Evolutionary conservation across 92 coral and sea anemone species (phyloP).

Genomic region (Palythoa heliodiscus): DNA sequence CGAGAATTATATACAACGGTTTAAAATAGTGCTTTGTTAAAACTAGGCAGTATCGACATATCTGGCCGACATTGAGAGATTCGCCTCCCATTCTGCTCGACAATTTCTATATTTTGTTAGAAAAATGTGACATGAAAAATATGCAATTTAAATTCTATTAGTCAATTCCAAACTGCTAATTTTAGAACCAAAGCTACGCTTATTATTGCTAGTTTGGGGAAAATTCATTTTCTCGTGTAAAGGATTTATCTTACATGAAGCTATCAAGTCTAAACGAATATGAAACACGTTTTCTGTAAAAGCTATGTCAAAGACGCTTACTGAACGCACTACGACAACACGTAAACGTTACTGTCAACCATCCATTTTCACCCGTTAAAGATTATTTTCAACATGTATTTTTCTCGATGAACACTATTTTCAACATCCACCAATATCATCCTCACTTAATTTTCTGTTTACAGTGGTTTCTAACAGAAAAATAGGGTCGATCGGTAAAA

Average conservation of each 20-base stretch:
- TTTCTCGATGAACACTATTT: no score
- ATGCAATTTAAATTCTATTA: not conserved
- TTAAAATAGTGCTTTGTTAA: slow-evolving; percentile 31
- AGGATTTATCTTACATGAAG: not conserved
- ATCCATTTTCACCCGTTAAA: no score
- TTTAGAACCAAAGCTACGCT: slow-evolving; percentile 18
- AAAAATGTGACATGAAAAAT: slow-evolving; percentile 9
- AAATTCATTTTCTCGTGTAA: not conserved
- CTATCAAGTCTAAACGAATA: not conserved
- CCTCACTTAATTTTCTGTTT: no score
- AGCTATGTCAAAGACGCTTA: not conserved
- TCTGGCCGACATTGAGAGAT: slow-evolving; percentile 28
- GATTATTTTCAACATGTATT: no score
- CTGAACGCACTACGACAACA: slow-evolving; percentile 1
- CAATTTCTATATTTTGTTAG: not conserved
- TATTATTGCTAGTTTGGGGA: not conserved
- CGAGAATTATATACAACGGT: slow-evolving; percentile 43
- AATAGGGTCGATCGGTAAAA: no score
- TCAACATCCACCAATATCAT: no score
- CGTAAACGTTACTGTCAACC: no score
- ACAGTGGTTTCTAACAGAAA: no score
- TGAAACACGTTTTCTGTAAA: not conserved
- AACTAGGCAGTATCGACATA: slow-evolving; percentile 3
- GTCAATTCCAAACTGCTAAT: slow-evolving; percentile 15
- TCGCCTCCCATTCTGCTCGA: slow-evolving; percentile 11